Evolutionary conservation across 1,140 invertebrate species (phyloP).

Genomic region (Musca domestica): DNA sequence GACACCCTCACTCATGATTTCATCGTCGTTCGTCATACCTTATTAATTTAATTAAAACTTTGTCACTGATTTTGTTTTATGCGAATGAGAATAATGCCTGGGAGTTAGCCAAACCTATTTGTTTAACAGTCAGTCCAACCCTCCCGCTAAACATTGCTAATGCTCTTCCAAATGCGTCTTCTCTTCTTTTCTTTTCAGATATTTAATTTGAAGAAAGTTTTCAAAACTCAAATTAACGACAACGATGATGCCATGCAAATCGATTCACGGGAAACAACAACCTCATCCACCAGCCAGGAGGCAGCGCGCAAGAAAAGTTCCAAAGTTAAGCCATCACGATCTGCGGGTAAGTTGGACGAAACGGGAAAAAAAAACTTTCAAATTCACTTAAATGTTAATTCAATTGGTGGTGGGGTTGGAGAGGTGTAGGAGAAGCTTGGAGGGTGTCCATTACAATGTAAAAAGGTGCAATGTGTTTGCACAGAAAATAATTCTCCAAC

Average conservation of each 20-base stretch:
- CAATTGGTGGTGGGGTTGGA: background rate
- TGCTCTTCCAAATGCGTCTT: background rate
- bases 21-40: background rate
- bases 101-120: no score
- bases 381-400: background rate
- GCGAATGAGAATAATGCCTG: no score
- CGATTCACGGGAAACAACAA: conserved; percentile 56
- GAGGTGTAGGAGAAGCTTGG: no score
- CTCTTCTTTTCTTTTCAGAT: conserved; percentile 59
- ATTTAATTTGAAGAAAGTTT: conserved; percentile 75
- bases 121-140: no score
- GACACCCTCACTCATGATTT: background rate
- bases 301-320: conserved; percentile 43
- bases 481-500: no score
- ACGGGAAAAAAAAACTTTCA: background rate
- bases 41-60: background rate
- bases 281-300: conserved; percentile 36
- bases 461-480: no score
- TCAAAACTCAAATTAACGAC: conserved; percentile 70
- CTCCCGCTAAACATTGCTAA: no score
- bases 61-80: no score
- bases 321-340: conserved; percentile 45
- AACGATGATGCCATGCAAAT: conserved; percentile 64
- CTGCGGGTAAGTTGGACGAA: conserved; percentile 40
- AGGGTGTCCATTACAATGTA: no score